Conservation (phyloP, 2,113 vertebrate genomes). For the Puma concolor region DNA sequence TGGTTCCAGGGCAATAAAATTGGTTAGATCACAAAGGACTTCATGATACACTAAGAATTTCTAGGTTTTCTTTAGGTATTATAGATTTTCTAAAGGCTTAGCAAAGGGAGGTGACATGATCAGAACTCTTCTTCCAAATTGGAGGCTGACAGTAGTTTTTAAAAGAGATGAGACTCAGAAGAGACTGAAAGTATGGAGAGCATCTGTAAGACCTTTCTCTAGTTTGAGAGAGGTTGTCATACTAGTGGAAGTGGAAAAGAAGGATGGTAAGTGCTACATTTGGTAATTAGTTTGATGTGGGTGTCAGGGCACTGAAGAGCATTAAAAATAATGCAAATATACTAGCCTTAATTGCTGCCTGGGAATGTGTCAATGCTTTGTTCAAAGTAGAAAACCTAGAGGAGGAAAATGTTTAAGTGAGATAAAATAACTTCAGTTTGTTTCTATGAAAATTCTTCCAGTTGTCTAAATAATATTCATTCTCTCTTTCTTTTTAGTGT, state of each 20-base stretch:
- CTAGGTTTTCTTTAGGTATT: neutral
- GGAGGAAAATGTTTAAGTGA: neutral
- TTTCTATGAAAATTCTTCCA: neutral
- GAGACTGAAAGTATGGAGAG: neutral
- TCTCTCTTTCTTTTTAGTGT: neutral
- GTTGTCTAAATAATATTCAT: neutral
- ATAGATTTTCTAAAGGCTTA: neutral
- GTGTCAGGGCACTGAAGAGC: neutral
- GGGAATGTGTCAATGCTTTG: neutral
- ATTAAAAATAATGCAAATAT: neutral
- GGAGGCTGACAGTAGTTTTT: neutral
- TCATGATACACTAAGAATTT: neutral
- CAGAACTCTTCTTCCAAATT: neutral
- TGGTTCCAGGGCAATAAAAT: neutral
- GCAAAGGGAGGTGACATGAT: neutral
- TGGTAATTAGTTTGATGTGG: neutral
- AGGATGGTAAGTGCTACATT: neutral
- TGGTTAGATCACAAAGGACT: neutral
- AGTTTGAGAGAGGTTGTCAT: neutral
- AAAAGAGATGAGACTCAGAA: neutral
- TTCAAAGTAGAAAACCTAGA: slow-evolving; percentile 7
- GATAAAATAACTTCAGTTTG: slow-evolving; percentile 25
- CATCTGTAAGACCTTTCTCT: neutral
- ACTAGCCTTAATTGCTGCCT: neutral
- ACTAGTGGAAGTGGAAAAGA: neutral